phyloP scores from a whole-genome alignment of 2,888 invertebrate genomes.

The Cotesia congregata region DNA sequence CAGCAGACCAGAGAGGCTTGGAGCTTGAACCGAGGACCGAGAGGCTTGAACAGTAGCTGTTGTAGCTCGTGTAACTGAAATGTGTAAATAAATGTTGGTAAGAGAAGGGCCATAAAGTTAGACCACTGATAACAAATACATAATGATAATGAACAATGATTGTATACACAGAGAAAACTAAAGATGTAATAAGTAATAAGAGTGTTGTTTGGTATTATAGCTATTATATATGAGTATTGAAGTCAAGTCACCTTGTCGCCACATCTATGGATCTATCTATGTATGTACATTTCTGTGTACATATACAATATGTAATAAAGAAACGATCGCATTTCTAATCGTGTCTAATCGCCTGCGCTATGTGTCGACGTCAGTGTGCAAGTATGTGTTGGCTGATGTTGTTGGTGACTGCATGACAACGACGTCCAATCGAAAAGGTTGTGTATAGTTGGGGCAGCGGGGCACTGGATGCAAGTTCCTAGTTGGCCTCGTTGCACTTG shows the following conservation, averaged over 20 bases:
- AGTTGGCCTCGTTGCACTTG: slow-evolving; percentile 49
- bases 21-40: not conserved
- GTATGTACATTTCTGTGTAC: not conserved
- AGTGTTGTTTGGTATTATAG: not conserved
- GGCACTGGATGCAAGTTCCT: slow-evolving; percentile 35
- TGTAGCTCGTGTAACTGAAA: not conserved
- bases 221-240: not conserved
- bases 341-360: slow-evolving; percentile 30
- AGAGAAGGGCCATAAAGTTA: slow-evolving; percentile 37
- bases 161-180: not conserved
- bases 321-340: slow-evolving; percentile 31
- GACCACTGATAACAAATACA: not conserved
- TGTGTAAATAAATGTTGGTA: slow-evolving; percentile 39
- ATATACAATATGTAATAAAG: not conserved
- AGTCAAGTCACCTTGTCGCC: slow-evolving; percentile 23
- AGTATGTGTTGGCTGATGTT: not conserved
- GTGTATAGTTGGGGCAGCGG: not conserved
- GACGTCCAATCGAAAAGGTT: slow-evolving; percentile 1
- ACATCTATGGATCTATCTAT: not conserved
- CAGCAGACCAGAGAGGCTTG: not conserved
- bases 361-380: slow-evolving; percentile 5
- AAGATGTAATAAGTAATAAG: not conserved
- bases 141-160: not conserved
- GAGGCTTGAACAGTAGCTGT: not conserved
- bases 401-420: slow-evolving; percentile 17